Evolutionary conservation across 2,797 vertebrate species (phyloP).

Genomic region (Saxicola maurus): DNA sequence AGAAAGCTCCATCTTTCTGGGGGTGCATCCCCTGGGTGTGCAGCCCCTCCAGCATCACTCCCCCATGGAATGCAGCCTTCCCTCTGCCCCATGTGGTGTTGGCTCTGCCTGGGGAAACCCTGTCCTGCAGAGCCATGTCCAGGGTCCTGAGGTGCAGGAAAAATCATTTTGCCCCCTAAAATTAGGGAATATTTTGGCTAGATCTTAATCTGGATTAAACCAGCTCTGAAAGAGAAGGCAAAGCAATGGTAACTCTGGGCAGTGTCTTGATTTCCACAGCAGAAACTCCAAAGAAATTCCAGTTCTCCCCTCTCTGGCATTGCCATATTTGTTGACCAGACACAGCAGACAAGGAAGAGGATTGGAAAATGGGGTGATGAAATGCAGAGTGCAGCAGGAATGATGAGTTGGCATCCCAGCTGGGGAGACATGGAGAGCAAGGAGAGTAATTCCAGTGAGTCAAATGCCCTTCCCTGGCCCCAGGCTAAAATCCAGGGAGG

Average conservation of each 20-base stretch:
- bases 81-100: fast-evolving
- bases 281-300: not conserved
- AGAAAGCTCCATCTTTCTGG: not conserved
- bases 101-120: not conserved
- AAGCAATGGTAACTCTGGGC: not conserved
- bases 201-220: not conserved
- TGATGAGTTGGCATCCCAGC: not conserved
- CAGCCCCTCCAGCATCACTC: not conserved
- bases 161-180: not conserved
- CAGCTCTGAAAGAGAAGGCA: not conserved
- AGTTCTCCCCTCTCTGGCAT: not conserved
- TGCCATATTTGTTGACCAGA: not conserved
- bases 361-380: not conserved
- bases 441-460: not conserved
- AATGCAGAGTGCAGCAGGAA: not conserved
- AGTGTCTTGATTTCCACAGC: not conserved
- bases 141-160: not conserved
- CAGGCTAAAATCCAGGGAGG: not conserved
- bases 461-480: not conserved
- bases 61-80: fast-evolving
- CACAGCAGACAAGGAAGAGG: not conserved
- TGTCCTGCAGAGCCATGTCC: not conserved
- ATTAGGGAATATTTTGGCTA: not conserved
- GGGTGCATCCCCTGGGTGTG: not conserved
- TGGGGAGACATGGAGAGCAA: not conserved